Conservation (phyloP, 2,888 invertebrate genomes). For the Caradrina clavipalpis region DNA sequence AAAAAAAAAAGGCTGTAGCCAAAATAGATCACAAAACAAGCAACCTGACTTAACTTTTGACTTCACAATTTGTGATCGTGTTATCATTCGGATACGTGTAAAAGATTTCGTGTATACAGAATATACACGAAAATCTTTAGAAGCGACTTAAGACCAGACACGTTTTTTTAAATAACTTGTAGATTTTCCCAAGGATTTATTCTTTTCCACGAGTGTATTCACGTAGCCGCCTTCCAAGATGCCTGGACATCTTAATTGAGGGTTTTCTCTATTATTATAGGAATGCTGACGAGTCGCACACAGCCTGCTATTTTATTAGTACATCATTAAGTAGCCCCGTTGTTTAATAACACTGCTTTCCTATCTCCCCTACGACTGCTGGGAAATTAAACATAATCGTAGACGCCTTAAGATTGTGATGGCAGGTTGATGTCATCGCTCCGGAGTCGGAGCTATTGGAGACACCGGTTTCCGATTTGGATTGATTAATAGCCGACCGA, state of each 20-base stretch:
- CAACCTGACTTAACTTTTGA: too few species aligned
- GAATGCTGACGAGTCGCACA: too few species aligned
- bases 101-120: neutral
- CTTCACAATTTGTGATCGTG: too few species aligned
- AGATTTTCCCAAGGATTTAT: too few species aligned
- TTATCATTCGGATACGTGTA: too few species aligned
- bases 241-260: neutral
- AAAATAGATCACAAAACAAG: too few species aligned
- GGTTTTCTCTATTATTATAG: neutral
- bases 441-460: neutral
- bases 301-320: neutral
- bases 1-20: too few species aligned
- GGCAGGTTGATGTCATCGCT: constrained; percentile 14
- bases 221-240: too few species aligned
- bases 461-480: constrained; percentile 54
- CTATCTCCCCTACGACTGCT: constrained; percentile 10
- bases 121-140: too few species aligned
- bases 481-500: constrained; percentile 17
- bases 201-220: neutral
- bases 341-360: constrained; percentile 20
- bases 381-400: constrained; percentile 17
- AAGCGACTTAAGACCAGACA: neutral
- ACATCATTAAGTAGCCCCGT: constrained; percentile 5
- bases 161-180: neutral
- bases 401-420: constrained; percentile 16